Evolutionary conservation across 1,140 invertebrate species (phyloP).

Genomic region (Gonatopus flavifemur): DNA sequence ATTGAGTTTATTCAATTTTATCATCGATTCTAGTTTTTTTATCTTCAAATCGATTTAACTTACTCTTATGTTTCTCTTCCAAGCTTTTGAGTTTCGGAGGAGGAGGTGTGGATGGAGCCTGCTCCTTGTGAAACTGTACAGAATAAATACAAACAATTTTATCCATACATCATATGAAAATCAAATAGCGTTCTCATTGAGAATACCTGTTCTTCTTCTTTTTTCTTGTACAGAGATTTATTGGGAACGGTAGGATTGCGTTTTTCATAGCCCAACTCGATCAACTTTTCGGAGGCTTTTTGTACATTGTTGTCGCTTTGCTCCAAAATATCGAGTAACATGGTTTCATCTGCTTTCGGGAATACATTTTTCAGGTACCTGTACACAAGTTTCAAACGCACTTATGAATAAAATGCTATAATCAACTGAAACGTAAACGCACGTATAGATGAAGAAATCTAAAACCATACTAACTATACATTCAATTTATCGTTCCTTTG

Average conservation of each 20-base stretch:
- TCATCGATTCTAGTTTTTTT: no score
- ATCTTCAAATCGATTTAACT: no score
- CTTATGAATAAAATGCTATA: no score
- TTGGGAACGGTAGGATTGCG: constrained; percentile 64
- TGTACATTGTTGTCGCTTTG: constrained; percentile 88
- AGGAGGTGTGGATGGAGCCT: constrained; percentile 56
- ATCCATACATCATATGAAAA: constrained; percentile 11
- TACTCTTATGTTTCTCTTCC: constrained; percentile 76
- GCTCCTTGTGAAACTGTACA: constrained; percentile 51
- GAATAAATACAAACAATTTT: constrained; percentile 2
- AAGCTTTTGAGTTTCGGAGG: constrained; percentile 68
- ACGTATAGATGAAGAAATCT: constrained; percentile 23
- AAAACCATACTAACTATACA: constrained; percentile 10
- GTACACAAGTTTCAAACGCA: constrained; percentile 20
- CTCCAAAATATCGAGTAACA: constrained; percentile 79
- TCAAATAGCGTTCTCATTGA: no score
- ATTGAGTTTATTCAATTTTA: constrained; percentile 7
- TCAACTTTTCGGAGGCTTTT: constrained; percentile 76
- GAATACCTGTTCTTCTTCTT: constrained; percentile 56
- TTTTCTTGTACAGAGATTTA: constrained; percentile 54
- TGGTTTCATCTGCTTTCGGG: constrained; percentile 87
- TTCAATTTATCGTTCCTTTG: background rate
- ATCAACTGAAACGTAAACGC: background rate
- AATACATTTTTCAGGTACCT: constrained; percentile 91
- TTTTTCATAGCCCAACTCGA: constrained; percentile 79